Conservation (phyloP, 2,113 vertebrate genomes). For the Burhinus oedicnemus region DNA sequence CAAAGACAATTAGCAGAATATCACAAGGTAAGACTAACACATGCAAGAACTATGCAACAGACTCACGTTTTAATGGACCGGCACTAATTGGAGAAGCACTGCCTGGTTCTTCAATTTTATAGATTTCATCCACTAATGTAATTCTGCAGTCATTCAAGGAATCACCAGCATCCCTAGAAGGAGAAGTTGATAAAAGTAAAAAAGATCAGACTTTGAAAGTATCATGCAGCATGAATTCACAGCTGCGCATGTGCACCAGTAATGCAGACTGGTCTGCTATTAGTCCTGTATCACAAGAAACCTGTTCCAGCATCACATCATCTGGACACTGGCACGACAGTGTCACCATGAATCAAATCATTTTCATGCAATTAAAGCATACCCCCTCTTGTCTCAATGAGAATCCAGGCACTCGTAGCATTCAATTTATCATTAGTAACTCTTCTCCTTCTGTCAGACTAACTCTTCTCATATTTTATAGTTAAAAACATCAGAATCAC, state of each 20-base stretch:
- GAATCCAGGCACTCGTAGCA: neutral
- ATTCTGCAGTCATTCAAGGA: slow-evolving; percentile 91
- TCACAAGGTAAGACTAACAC: neutral
- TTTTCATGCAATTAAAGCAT: neutral
- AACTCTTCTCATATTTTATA: neutral
- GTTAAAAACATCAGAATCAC: neutral
- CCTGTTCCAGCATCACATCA: neutral
- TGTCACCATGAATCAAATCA: neutral
- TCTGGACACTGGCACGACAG: too few species aligned
- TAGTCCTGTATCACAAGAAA: neutral
- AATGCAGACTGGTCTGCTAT: neutral
- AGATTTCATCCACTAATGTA: slow-evolving; percentile 91
- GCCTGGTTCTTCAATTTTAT: slow-evolving; percentile 91
- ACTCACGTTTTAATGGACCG: slow-evolving; percentile 86
- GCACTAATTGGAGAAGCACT: slow-evolving; percentile 70
- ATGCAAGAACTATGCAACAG: rapidly evolving
- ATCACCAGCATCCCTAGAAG: slow-evolving; percentile 82
- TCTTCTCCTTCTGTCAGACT: neutral
- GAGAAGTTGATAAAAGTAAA: neutral
- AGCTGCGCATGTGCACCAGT: rapidly evolving
- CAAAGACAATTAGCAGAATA: neutral
- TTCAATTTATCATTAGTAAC: neutral
- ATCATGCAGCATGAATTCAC: neutral
- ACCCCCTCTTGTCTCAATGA: neutral
- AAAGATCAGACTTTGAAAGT: neutral